phyloP scores from a whole-genome alignment of 2,888 invertebrate genomes.

The Sclerodermus sp. region DNA sequence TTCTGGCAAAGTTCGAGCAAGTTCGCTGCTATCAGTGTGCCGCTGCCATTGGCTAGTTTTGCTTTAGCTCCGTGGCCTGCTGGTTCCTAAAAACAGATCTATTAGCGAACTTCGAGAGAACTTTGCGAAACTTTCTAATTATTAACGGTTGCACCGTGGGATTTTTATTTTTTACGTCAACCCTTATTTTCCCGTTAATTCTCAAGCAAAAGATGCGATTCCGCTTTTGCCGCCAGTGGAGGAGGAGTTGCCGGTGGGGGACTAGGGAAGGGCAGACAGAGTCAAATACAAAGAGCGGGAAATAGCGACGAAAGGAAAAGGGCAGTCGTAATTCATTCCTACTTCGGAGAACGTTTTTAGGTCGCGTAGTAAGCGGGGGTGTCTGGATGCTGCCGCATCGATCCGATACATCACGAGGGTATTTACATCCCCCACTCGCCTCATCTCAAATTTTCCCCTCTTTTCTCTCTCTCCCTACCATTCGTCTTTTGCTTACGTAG shows the following conservation, averaged over 20 bases:
- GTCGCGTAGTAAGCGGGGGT: conserved; percentile 53
- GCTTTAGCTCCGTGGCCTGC: background rate
- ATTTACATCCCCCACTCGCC: conserved; percentile 55
- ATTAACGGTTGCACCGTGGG: too few species aligned
- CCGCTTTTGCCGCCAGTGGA: too few species aligned
- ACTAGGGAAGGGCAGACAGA: conserved; percentile 7
- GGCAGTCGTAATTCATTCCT: conserved; percentile 31
- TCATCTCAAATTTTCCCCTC: conserved; percentile 24
- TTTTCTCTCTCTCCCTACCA: conserved; percentile 4
- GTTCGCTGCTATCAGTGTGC: conserved; percentile 19
- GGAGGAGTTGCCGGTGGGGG: too few species aligned
- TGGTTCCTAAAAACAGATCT: too few species aligned
- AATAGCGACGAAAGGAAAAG: conserved; percentile 36
- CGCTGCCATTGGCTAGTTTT: conserved; percentile 9
- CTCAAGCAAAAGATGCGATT: too few species aligned
- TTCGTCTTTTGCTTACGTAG: conserved; percentile 8
- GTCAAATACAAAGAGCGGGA: conserved; percentile 2
- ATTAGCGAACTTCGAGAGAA: too few species aligned
- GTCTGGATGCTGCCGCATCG: conserved; percentile 57
- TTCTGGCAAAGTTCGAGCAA: conserved; percentile 1
- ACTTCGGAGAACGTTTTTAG: conserved; percentile 52
- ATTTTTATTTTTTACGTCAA: background rate
- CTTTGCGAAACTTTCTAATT: too few species aligned
- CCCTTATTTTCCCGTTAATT: conserved; percentile 5
- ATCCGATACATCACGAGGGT: conserved; percentile 58